These are phyloP conservation scores for Petrolisthes cinctipes DNA, from an alignment of 2,888 invertebrate species.

Conservation along the genomic window DNA sequence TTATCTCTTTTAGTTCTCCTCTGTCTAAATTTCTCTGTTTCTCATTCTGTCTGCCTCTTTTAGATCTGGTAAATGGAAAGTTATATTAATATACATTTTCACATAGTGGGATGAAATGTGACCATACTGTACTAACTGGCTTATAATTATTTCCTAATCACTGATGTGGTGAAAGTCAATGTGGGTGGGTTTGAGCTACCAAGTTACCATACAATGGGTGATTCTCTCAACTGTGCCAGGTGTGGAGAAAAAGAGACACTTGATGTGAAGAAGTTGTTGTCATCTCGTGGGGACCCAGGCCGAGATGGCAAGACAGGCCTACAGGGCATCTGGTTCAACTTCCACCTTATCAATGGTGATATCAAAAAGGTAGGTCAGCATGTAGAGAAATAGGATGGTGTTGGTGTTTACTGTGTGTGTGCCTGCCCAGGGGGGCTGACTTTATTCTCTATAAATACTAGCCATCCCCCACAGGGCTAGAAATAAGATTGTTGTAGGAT, in stretches of 20 bases:
- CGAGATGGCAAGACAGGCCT: constrained; percentile 39
- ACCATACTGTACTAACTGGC: no score
- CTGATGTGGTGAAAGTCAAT: not conserved
- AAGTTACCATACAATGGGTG: not conserved
- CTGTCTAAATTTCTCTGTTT: no score
- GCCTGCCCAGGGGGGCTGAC: not conserved
- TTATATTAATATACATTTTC: no score
- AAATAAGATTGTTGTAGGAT: no score
- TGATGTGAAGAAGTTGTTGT: constrained; percentile 55
- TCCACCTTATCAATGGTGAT: constrained; percentile 60
- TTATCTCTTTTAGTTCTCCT: no score
- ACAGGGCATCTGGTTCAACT: constrained; percentile 52
- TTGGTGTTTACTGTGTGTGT: not conserved
- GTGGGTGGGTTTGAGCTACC: not conserved
- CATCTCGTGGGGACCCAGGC: constrained; percentile 20
- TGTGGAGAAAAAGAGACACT: constrained; percentile 65
- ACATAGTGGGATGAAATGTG: no score
- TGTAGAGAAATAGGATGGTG: not conserved
- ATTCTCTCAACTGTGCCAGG: constrained; percentile 1
- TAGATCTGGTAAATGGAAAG: no score
- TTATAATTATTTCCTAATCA: no score
- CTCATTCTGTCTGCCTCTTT: no score
- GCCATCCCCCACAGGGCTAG: no score
- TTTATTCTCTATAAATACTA: no score
- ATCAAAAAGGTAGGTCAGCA: constrained; percentile 53